These are phyloP conservation scores for Metopolophium dirhodum DNA, from an alignment of 1,140 invertebrate species.

Conservation along the genomic window DNA sequence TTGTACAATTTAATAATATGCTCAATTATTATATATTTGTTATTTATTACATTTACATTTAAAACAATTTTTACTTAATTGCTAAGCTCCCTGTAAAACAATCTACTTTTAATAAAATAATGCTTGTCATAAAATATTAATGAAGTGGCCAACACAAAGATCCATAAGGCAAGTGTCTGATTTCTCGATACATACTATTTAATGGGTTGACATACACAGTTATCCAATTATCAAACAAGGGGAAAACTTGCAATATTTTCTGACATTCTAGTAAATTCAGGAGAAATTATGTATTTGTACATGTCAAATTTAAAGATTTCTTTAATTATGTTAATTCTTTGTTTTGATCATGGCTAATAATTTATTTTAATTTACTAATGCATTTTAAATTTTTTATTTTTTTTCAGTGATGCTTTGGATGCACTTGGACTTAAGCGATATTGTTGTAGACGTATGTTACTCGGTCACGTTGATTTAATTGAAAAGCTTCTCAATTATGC, in stretches of 20 bases:
- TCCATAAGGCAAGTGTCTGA: too few species aligned
- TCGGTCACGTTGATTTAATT: slow-evolving; percentile 98
- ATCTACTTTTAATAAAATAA: not conserved
- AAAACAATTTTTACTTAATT: not conserved
- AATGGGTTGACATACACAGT: not conserved
- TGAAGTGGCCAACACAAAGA: not conserved
- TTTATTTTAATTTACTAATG: not conserved
- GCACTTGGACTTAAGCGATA: slow-evolving; percentile 96
- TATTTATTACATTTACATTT: not conserved
- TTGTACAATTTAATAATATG: too few species aligned
- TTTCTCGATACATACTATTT: too few species aligned
- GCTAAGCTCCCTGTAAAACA: not conserved
- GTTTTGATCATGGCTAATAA: too few species aligned
- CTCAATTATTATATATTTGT: not conserved
- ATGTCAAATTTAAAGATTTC: not conserved
- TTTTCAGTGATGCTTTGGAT: slow-evolving; percentile 93
- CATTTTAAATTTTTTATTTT: slow-evolving; percentile 38
- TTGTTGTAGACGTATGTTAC: slow-evolving; percentile 96
- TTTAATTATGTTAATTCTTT: not conserved
- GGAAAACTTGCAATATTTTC: not conserved
- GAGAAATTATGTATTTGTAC: not conserved
- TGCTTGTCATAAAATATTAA: not conserved
- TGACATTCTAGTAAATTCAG: too few species aligned
- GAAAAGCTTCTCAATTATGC: slow-evolving; percentile 98
- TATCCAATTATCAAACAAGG: not conserved